Evolutionary conservation across 2,113 vertebrate species (phyloP).

Genomic region (Labeo rohita): DNA sequence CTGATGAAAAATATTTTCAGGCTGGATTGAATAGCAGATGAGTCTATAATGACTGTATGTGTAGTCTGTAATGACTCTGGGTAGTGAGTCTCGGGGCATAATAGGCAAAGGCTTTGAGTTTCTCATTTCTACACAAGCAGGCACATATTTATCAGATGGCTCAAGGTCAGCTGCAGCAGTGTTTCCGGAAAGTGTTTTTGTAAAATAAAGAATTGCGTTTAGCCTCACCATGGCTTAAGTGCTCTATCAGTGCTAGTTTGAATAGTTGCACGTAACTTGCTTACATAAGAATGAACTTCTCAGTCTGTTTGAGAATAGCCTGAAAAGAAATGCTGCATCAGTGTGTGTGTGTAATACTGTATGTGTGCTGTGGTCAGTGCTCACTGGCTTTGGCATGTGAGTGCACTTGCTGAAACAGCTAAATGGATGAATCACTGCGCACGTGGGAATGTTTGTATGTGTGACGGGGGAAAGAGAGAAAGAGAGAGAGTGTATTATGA

Average conservation of each 20-base stretch:
- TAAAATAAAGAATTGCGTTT: background rate
- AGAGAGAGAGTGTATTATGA: background rate
- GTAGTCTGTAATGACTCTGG: conserved; percentile 1
- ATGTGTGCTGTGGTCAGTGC: background rate
- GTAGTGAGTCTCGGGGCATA: background rate
- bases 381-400: conserved; percentile 14
- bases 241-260: conserved; percentile 14
- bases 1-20: background rate
- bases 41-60: background rate
- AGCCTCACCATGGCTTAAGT: background rate
- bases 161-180: conserved; percentile 23
- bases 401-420: conserved; percentile 31
- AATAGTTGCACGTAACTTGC: background rate
- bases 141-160: conserved; percentile 3
- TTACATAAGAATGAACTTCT: conserved; percentile 5
- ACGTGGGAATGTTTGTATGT: conserved; percentile 31
- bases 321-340: conserved; percentile 29
- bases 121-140: background rate
- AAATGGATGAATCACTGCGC: conserved; percentile 22
- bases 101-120: background rate
- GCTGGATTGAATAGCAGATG: background rate
- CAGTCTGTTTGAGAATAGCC: conserved; percentile 10
- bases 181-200: background rate
- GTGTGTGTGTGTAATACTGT: conserved; percentile 21
- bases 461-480: background rate